Base-by-base conservation (phyloP, 1,140 invertebrate genomes). In the Microplitis mediator region DNA sequence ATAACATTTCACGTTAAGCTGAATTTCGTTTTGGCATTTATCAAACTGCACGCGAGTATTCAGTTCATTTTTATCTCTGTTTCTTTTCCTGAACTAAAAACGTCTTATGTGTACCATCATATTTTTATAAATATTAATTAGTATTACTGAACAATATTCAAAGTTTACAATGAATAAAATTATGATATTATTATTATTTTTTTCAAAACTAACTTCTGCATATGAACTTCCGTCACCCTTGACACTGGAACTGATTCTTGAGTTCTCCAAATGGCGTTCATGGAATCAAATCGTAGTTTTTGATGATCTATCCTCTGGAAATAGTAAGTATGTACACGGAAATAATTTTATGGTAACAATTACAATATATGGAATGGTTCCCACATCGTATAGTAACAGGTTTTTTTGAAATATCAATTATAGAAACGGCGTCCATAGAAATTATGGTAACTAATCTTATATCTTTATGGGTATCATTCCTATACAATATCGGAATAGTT, bases 251-350 rank as follows among this genome's bases (percentile, higher is more conserved):
- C 82, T 86, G 23, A 80, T 86, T 9, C 54, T 88, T 31, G 86
- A 88, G 54, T 85, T 85, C 54, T 84, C 85, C 4, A 74, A 86
- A 4, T 87, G 86, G 83, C 75, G 85, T 4, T 84, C 83, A 4
- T 88, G 86, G 88, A 81, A 82, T 4, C 86, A 88, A 64, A 81
- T 85, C 0, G 64, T 87, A 4, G 73, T 88, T 4, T 87, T 79
- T 31, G 76, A 76, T 58, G 77, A 77, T 16, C 68, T 75, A 31
- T 72, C 52, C 1, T 35, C 60, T 4, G 51, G 34, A 14, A 70
- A 69, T 36, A 58, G 79, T 78, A 72, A 50, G 62, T 63, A 39
- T 66, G 62, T 11, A 35, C 4, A 34, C 52, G 4, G 4, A 32
- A 23, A 23, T 61, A 51, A 4, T 34, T 56, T 68, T 35, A 3